Evolutionary conservation across 2,888 invertebrate genomes (phyloP).

Genomic region (Andrena trimmerana): DNA sequence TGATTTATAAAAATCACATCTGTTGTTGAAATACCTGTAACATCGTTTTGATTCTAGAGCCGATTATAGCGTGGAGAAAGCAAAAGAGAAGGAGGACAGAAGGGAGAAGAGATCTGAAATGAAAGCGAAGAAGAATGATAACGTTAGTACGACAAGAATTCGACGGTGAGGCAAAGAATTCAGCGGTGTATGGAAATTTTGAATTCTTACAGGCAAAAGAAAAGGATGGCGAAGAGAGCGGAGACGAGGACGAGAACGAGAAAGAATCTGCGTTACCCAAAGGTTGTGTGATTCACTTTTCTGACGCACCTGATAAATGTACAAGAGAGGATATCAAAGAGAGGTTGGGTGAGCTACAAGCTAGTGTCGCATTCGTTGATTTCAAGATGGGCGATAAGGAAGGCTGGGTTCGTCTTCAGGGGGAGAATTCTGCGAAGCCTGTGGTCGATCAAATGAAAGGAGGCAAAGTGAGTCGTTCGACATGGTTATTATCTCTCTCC

Average conservation of each 20-base stretch:
- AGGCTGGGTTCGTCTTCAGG: constrained; percentile 90
- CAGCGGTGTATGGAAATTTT: neutral
- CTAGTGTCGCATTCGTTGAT: constrained; percentile 91
- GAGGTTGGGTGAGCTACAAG: constrained; percentile 87
- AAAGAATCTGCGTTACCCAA: constrained; percentile 86
- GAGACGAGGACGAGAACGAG: constrained; percentile 59
- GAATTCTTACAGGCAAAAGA: constrained; percentile 27
- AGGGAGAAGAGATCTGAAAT: constrained; percentile 87
- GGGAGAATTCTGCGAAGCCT: constrained; percentile 89
- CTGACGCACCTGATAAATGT: constrained; percentile 87
- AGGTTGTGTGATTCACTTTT: constrained; percentile 91
- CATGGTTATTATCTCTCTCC: neutral
- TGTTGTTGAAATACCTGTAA: neutral
- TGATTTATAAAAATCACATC: neutral
- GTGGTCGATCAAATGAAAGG: constrained; percentile 88
- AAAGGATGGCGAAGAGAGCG: constrained; percentile 19
- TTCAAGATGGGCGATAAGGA: constrained; percentile 91
- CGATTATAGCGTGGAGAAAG: constrained; percentile 89
- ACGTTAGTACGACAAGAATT: constrained; percentile 70
- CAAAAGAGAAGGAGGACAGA: constrained; percentile 88
- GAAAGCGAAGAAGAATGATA: constrained; percentile 84
- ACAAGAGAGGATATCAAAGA: constrained; percentile 91
- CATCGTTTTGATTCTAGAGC: constrained; percentile 64
- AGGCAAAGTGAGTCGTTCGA: constrained; percentile 87
- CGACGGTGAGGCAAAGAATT: no score